Conservation (phyloP, 2,113 vertebrate species). For the Hemichromis elongatus region DNA sequence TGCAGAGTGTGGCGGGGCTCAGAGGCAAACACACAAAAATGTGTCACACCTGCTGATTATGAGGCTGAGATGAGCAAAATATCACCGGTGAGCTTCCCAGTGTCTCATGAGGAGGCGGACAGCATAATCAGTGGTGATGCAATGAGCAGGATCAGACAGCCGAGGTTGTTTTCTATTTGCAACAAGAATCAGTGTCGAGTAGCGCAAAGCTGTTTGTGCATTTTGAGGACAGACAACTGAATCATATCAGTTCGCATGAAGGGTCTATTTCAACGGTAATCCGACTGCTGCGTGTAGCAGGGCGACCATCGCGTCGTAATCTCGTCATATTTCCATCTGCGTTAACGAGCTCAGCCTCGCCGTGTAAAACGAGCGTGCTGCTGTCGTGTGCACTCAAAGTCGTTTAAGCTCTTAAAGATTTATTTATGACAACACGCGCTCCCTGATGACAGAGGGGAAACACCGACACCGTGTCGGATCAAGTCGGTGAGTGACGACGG, state of each 20-base stretch:
- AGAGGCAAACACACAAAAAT: not conserved
- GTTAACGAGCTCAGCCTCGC: not conserved
- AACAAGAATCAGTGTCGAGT: not conserved
- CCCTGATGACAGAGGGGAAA: not conserved
- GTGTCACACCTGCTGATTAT: not conserved
- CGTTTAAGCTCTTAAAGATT: not conserved
- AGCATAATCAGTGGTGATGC: fast-evolving
- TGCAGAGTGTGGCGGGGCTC: fast-evolving
- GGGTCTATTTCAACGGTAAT: not conserved
- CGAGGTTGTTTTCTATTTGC: fast-evolving
- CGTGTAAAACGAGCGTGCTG: not conserved
- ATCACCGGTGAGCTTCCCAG: not conserved
- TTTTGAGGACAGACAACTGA: not conserved
- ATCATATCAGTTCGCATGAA: not conserved
- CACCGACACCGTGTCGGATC: not conserved
- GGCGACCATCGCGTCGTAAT: not conserved
- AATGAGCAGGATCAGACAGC: not conserved
- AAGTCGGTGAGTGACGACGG: not conserved
- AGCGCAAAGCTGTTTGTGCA: too few species aligned
- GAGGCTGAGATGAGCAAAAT: not conserved
- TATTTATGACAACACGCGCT: not conserved
- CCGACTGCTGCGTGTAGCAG: not conserved
- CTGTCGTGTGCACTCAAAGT: not conserved
- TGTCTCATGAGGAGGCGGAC: fast-evolving
- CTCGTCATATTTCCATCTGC: not conserved